These are phyloP conservation scores for Tiliacea aurago DNA, from an alignment of 2,888 invertebrate genomes.

Conservation along the genomic window DNA sequence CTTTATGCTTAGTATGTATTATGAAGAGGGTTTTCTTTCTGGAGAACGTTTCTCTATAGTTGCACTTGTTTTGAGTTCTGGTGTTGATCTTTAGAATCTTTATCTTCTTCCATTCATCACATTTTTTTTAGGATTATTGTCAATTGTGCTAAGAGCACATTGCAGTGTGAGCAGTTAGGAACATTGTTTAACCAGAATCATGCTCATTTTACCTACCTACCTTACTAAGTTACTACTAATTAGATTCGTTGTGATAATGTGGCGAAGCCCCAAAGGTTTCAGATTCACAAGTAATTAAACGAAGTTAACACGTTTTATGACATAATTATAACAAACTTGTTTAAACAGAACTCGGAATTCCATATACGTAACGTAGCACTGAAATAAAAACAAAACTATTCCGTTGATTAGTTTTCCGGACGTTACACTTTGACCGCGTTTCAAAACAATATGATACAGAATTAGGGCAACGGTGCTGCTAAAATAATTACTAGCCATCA, in stretches of 20 bases:
- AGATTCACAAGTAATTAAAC: slow-evolving; percentile 34
- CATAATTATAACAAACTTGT: slow-evolving; percentile 25
- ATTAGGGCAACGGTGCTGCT: slow-evolving; percentile 54
- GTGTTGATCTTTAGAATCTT: background rate
- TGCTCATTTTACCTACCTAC: slow-evolving; percentile 4
- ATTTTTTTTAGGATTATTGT: background rate
- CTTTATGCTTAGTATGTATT: background rate
- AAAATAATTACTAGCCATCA: slow-evolving; percentile 52
- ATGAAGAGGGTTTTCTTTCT: background rate
- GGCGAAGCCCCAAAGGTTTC: slow-evolving; percentile 30
- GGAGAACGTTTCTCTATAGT: background rate
- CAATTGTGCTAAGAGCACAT: background rate
- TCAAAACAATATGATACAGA: slow-evolving; percentile 56
- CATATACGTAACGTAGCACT: slow-evolving; percentile 11
- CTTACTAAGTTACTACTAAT: slow-evolving; percentile 40
- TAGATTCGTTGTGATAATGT: slow-evolving; percentile 33
- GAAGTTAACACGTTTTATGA: slow-evolving; percentile 18
- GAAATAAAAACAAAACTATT: slow-evolving; percentile 53
- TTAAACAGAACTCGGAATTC: slow-evolving; percentile 12
- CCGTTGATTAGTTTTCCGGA: slow-evolving; percentile 62
- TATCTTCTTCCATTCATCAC: background rate
- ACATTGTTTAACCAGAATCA: background rate
- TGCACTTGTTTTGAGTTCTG: background rate
- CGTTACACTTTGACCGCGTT: slow-evolving; percentile 61
- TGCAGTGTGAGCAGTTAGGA: background rate